phyloP scores from a whole-genome alignment of 2,888 invertebrate species.

The Tachina fera region DNA sequence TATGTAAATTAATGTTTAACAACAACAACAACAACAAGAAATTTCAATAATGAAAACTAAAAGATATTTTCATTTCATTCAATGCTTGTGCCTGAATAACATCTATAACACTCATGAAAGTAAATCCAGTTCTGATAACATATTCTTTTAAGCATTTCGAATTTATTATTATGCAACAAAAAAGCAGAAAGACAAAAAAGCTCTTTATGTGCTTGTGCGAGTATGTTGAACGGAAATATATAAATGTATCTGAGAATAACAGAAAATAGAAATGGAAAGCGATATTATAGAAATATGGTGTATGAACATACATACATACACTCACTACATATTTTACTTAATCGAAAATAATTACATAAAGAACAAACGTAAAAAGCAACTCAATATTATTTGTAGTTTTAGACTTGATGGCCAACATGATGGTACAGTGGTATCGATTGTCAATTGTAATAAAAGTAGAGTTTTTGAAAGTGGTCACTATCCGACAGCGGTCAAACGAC shows the following conservation, averaged over 20 bases:
- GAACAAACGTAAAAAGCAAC: neutral
- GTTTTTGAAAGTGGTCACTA: no score
- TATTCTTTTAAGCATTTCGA: constrained; percentile 7
- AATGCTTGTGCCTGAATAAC: constrained; percentile 12
- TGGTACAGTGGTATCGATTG: constrained; percentile 2
- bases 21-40: constrained; percentile 17
- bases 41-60: constrained; percentile 47
- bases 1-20: neutral
- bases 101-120: neutral
- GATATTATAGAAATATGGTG: constrained; percentile 1
- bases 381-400: neutral
- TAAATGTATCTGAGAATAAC: constrained; percentile 7
- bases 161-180: constrained; percentile 43
- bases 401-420: constrained; percentile 25
- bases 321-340: neutral
- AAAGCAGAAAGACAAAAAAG: neutral
- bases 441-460: neutral
- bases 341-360: constrained; percentile 11
- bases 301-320: neutral
- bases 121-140: constrained; percentile 42
- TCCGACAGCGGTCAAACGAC: no score
- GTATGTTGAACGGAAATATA: neutral
- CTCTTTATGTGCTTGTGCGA: neutral
- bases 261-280: constrained; percentile 39
- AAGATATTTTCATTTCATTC: constrained; percentile 11